Conservation (phyloP, 2,888 invertebrate species). For the Nemurella pictetii region DNA sequence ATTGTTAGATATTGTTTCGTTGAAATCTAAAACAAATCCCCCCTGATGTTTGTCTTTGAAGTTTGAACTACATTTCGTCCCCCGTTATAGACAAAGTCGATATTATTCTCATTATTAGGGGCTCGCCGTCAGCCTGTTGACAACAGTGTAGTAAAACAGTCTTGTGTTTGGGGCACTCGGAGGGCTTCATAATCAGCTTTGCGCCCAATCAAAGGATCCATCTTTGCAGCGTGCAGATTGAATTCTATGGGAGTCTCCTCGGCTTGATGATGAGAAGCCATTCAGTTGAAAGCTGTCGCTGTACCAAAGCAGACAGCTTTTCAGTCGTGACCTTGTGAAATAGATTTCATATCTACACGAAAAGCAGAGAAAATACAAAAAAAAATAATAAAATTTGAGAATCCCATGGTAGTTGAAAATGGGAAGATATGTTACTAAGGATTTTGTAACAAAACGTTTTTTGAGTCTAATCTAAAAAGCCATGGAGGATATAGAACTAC, state of each 20-base stretch:
- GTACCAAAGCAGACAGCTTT: not conserved
- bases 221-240: not conserved
- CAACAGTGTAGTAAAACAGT: not conserved
- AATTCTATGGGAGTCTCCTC: not conserved
- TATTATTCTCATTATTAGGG: not conserved
- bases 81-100: not conserved
- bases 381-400: not conserved
- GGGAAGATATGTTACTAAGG: too few species aligned
- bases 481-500: not conserved
- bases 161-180: not conserved
- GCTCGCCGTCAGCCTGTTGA: not conserved
- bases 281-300: not conserved
- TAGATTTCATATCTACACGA: too few species aligned
- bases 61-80: not conserved
- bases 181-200: not conserved
- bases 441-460: too few species aligned
- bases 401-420: not conserved
- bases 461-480: too few species aligned
- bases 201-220: not conserved
- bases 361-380: not conserved
- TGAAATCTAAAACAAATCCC: not conserved
- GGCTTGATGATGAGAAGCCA: not conserved
- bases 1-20: too few species aligned
- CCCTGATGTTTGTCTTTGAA: not conserved
- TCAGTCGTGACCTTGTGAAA: not conserved